Conservation (phyloP, 23 tunicate genomes). For the Styela clava region DNA sequence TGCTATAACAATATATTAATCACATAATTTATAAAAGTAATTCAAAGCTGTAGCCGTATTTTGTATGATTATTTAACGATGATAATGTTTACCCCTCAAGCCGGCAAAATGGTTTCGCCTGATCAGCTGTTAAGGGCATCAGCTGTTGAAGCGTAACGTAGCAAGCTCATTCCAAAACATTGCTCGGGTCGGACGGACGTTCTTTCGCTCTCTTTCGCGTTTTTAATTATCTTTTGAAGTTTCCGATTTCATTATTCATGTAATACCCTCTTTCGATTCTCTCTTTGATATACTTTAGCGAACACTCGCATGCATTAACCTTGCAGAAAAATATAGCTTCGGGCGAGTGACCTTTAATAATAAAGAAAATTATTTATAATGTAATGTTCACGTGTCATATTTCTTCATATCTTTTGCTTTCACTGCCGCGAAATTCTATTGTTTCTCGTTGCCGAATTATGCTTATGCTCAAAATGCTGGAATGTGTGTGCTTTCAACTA, state of each 20-base stretch:
- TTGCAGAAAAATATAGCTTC: not conserved
- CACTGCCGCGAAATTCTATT: too few relatives aligned
- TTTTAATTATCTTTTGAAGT: not conserved
- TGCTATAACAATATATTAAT: too few relatives aligned
- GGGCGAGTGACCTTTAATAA: not conserved
- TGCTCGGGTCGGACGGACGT: slow-evolving; percentile 7
- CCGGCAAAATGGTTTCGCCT: slow-evolving; percentile 21
- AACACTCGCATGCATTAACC: not conserved
- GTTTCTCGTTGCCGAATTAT: too few relatives aligned
- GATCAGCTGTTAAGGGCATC: slow-evolving; percentile 31
- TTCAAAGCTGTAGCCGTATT: too few relatives aligned
- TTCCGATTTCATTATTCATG: not conserved
- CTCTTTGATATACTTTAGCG: not conserved
- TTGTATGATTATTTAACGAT: too few relatives aligned
- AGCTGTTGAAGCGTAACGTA: slow-evolving; percentile 41
- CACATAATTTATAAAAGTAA: too few relatives aligned
- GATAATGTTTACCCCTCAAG: too few relatives aligned
- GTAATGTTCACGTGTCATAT: too few relatives aligned
- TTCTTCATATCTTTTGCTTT: too few relatives aligned
- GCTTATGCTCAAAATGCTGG: too few relatives aligned
- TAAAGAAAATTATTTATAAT: too few relatives aligned
- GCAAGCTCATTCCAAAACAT: slow-evolving; percentile 27
- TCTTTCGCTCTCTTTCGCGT: not conserved
- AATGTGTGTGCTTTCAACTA: too few relatives aligned
- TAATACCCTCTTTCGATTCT: not conserved